phyloP scores from a whole-genome alignment of 2,113 vertebrate species.

The Carettochelys insculpta region DNA sequence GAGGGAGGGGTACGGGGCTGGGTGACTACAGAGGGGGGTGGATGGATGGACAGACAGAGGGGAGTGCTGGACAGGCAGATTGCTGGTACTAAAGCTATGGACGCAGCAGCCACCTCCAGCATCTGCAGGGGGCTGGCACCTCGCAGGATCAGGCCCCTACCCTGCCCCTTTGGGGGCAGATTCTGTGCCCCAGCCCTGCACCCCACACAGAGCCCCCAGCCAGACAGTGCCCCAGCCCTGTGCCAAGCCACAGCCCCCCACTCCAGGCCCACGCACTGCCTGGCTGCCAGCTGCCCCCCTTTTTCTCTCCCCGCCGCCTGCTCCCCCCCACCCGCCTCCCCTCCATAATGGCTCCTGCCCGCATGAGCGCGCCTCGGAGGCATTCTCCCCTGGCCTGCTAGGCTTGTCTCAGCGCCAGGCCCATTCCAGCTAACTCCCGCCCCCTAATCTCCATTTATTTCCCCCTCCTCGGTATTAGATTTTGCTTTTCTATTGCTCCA shows the following conservation, averaged over 20 bases:
- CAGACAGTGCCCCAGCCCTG: background rate
- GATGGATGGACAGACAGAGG: too few species aligned
- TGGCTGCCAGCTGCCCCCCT: background rate
- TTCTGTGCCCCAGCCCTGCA: background rate
- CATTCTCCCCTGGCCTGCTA: conserved; percentile 63
- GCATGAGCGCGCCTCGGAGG: conserved; percentile 70
- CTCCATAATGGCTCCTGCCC: conserved; percentile 34
- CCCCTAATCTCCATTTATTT: conserved; percentile 78
- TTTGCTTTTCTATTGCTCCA: conserved; percentile 69
- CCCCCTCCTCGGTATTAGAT: conserved; percentile 76
- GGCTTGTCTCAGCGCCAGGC: conserved; percentile 72
- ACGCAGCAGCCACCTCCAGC: background rate
- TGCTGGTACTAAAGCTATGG: background rate
- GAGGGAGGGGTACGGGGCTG: too few species aligned
- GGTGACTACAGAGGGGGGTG: too few species aligned
- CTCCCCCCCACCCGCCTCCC: background rate
- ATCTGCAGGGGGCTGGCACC: background rate
- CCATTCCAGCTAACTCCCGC: conserved; percentile 77
- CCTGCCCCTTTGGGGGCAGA: background rate
- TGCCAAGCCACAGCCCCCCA: background rate
- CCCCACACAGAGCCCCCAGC: too few species aligned
- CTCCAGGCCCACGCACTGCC: background rate
- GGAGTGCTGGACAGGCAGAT: too few species aligned
- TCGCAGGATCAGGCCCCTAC: background rate
- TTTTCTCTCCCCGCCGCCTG: background rate